phyloP scores from a whole-genome alignment of 2,113 vertebrate genomes.

The Fulmarus glacialis region DNA sequence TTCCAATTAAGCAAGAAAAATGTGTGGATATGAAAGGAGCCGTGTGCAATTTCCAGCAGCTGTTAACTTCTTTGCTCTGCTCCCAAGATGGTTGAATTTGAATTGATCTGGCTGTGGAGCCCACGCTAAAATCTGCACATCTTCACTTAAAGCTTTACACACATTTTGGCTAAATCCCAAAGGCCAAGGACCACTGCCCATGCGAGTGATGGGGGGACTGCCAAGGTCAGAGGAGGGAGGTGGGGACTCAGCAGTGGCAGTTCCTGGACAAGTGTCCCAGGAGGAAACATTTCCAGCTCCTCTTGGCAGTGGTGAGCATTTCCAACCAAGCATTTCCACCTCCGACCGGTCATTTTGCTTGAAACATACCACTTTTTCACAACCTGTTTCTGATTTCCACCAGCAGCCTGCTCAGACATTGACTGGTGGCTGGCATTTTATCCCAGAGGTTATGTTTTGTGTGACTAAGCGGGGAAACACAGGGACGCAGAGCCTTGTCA shows the following conservation, averaged over 20 bases:
- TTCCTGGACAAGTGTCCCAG: not conserved
- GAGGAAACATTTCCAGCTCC: not conserved
- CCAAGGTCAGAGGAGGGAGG: not conserved
- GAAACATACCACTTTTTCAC: not conserved
- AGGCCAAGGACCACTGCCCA: not conserved
- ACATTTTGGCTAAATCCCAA: not conserved
- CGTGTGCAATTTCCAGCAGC: not conserved
- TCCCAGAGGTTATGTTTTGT: not conserved
- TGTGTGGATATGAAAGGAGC: constrained; percentile 5
- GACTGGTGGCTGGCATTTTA: not conserved
- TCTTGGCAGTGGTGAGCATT: not conserved
- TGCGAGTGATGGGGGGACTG: not conserved
- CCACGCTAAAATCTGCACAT: not conserved
- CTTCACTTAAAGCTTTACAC: not conserved
- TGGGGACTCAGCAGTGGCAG: not conserved
- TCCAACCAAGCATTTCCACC: not conserved
- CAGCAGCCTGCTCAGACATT: not conserved
- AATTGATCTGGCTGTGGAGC: not conserved
- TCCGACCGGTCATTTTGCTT: not conserved
- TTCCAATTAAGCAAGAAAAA: constrained; percentile 37
- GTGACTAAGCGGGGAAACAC: not conserved
- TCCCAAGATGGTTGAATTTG: not conserved
- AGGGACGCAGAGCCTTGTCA: not conserved
- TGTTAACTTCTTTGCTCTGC: not conserved
- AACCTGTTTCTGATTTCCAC: not conserved